phyloP scores from a whole-genome alignment of 2,113 vertebrate species.

The Malurus cyaneus region DNA sequence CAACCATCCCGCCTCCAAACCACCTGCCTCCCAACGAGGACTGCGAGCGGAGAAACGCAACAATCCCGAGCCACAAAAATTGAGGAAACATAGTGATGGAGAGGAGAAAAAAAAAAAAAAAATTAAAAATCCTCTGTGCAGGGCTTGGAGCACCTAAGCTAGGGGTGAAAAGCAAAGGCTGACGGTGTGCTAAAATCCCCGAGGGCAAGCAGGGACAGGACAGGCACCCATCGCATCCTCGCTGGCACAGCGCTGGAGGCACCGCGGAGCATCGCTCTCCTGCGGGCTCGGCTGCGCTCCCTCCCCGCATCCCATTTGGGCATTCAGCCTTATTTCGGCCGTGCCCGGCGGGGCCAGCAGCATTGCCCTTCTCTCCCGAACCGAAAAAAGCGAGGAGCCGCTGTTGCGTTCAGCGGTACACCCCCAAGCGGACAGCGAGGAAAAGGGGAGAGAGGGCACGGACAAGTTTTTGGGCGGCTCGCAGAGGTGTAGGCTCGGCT shows the following conservation, averaged over 20 bases:
- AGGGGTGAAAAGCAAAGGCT: background rate
- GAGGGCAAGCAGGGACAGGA: background rate
- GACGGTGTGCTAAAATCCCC: background rate
- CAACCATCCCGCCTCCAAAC: background rate
- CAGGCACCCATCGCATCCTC: background rate
- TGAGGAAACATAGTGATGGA: background rate
- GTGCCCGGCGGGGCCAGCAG: background rate
- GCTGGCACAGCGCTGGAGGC: background rate
- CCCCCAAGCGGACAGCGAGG: slow-evolving; percentile 7
- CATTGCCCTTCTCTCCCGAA: background rate
- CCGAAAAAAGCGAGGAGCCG: background rate
- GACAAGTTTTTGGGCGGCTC: background rate
- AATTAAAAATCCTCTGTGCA: background rate
- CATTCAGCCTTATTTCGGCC: background rate
- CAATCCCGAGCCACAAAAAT: background rate
- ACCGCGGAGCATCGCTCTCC: background rate
- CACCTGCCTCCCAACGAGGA: background rate
- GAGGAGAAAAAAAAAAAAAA: fast-evolving
- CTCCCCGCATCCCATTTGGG: background rate
- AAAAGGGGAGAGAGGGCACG: background rate
- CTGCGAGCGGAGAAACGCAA: background rate
- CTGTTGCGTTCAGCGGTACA: background rate
- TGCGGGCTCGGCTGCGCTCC: background rate
- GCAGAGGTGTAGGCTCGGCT: background rate
- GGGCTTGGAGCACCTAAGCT: background rate